These are phyloP conservation scores for Petrocephalus schoutedeni DNA, from an alignment of 2,797 vertebrate genomes.

Conservation along the genomic window DNA sequence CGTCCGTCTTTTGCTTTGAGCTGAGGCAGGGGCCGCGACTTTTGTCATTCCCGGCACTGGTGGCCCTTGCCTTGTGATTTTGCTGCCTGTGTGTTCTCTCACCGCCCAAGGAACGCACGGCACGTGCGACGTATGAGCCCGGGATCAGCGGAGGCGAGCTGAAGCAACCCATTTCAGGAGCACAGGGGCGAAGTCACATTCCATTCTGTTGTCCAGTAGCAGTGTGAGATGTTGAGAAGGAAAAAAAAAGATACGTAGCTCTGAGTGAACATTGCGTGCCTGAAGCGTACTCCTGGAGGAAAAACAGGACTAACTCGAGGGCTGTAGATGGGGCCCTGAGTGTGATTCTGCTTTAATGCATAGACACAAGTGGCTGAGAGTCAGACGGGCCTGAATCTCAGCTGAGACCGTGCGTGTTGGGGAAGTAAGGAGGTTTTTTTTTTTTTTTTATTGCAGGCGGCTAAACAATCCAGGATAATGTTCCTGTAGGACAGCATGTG, in stretches of 20 bases:
- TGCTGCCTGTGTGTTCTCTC: not conserved
- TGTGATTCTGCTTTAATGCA: not conserved
- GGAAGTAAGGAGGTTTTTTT: not conserved
- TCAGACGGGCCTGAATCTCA: not conserved
- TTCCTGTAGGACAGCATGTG: conserved; percentile 42
- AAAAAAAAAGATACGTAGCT: not conserved
- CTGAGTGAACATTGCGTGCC: not conserved
- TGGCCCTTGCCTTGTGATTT: not conserved
- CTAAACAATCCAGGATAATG: conserved; percentile 21
- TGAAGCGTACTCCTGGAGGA: not conserved
- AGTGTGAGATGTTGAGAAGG: not conserved
- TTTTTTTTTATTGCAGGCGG: conserved; percentile 1
- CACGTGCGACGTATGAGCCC: not conserved
- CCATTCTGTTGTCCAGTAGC: not conserved
- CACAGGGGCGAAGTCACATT: not conserved
- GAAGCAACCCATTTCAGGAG: not conserved
- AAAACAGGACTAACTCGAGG: not conserved
- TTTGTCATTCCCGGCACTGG: not conserved
- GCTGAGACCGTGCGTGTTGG: not conserved
- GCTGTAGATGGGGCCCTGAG: not conserved
- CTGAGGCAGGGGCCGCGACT: not conserved
- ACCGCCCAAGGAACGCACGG: not conserved
- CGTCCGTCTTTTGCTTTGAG: not conserved
- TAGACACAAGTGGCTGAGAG: not conserved
- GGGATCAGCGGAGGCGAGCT: not conserved